Evolutionary conservation across 2,113 vertebrate species (phyloP).

Genomic region (Motacilla tschutschensis): DNA sequence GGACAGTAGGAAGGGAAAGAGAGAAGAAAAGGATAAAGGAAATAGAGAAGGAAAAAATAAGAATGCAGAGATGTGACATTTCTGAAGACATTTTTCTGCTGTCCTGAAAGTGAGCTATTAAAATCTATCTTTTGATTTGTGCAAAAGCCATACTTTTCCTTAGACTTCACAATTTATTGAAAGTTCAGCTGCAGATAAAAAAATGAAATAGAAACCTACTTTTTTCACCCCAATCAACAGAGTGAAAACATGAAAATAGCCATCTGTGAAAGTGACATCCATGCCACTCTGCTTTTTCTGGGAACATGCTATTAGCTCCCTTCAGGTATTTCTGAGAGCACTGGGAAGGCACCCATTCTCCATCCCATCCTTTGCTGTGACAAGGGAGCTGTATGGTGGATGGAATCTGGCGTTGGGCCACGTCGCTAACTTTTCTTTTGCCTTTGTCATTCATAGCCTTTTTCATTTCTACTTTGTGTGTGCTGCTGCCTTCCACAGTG

Average conservation of each 20-base stretch:
- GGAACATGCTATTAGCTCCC: not conserved
- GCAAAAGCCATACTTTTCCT: constrained; percentile 4
- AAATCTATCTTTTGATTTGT: not conserved
- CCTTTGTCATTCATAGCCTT: not conserved
- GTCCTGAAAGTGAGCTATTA: not conserved
- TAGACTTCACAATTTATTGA: not conserved
- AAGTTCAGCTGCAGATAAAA: not conserved
- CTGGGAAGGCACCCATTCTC: not conserved
- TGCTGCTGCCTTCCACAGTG: constrained; percentile 23
- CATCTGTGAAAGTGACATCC: not conserved
- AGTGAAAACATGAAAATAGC: constrained; percentile 3
- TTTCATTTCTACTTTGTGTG: constrained; percentile 37
- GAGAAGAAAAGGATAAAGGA: not conserved
- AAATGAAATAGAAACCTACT: constrained; percentile 4
- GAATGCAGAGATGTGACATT: not conserved
- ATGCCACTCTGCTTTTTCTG: not conserved
- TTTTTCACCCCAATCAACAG: not conserved
- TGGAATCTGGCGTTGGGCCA: not conserved
- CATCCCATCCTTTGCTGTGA: not conserved
- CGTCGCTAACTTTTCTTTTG: not conserved
- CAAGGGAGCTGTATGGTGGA: not conserved
- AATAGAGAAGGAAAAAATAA: not conserved
- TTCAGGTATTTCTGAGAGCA: not conserved
- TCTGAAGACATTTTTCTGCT: constrained; percentile 9
- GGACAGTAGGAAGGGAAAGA: not conserved